These are phyloP conservation scores for Alcis repandata DNA, from an alignment of 2,888 invertebrate species.

Conservation along the genomic window DNA sequence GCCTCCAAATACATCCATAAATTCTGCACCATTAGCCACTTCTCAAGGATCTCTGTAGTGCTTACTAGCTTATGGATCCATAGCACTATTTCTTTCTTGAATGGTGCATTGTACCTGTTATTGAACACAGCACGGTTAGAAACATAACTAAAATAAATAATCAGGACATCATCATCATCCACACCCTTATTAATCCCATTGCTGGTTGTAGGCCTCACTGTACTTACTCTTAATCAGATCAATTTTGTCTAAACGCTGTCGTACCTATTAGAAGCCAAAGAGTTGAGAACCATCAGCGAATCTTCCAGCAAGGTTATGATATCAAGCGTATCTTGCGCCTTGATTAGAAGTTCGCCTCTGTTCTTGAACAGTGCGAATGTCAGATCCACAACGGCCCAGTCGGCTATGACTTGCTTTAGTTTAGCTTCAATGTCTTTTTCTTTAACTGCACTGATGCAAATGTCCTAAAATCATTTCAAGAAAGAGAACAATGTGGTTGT, in stretches of 20 bases:
- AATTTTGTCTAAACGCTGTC: too few relatives aligned
- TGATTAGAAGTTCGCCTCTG: slow-evolving; percentile 93
- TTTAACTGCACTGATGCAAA: slow-evolving; percentile 95
- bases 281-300: slow-evolving; percentile 94
- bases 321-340: slow-evolving; percentile 91
- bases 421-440: slow-evolving; percentile 97
- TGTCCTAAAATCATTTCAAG: too few relatives aligned
- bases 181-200: too few relatives aligned
- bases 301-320: slow-evolving; percentile 93
- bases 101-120: slow-evolving; percentile 93
- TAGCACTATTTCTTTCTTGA: slow-evolving; percentile 92
- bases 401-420: slow-evolving; percentile 91
- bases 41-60: slow-evolving; percentile 94
- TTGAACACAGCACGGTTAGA: too few relatives aligned
- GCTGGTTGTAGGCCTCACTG: too few relatives aligned
- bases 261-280: slow-evolving; percentile 93
- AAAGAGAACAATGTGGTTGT: too few relatives aligned
- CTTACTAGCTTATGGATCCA: slow-evolving; percentile 93
- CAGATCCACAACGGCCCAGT: slow-evolving; percentile 92
- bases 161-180: too few relatives aligned
- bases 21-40: slow-evolving; percentile 94
- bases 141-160: too few relatives aligned
- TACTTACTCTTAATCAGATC: too few relatives aligned
- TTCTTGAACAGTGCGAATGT: slow-evolving; percentile 92
- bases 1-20: slow-evolving; percentile 96